These are phyloP conservation scores for Tokudaia muenninki DNA, from an alignment of 2,797 vertebrate genomes.

Conservation along the genomic window DNA sequence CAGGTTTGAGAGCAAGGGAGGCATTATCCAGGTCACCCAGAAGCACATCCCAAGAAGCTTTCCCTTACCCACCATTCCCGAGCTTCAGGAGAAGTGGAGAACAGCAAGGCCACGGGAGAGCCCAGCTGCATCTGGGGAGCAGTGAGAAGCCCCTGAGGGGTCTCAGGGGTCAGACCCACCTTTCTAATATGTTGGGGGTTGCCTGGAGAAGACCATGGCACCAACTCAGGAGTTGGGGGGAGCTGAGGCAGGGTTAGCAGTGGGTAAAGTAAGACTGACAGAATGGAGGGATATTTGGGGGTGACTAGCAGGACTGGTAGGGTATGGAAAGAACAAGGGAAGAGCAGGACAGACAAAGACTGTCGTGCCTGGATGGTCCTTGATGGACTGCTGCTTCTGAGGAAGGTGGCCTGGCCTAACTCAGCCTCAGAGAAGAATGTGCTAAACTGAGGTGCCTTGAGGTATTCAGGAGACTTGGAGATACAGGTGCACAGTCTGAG, in stretches of 20 bases:
- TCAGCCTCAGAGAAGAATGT: background rate
- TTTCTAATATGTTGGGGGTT: background rate
- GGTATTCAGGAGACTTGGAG: background rate
- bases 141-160: background rate
- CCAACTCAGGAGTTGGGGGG: background rate
- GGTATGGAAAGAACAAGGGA: background rate
- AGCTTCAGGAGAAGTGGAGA: background rate
- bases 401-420: background rate
- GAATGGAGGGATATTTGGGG: background rate
- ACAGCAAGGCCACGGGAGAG: background rate
- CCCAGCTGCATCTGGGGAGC: background rate
- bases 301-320: background rate
- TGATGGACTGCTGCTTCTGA: background rate
- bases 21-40: background rate
- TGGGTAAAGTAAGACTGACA: background rate
- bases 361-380: background rate
- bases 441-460: background rate
- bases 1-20: background rate
- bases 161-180: background rate
- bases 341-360: background rate
- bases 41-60: rapidly evolving
- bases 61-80: background rate
- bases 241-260: background rate
- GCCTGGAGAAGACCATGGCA: background rate
- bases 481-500: background rate